Evolutionary conservation across 2,888 invertebrate species (phyloP), one percentile per base, ranked within the genome.

Genomic region (Ophion obscuratus): DNA sequence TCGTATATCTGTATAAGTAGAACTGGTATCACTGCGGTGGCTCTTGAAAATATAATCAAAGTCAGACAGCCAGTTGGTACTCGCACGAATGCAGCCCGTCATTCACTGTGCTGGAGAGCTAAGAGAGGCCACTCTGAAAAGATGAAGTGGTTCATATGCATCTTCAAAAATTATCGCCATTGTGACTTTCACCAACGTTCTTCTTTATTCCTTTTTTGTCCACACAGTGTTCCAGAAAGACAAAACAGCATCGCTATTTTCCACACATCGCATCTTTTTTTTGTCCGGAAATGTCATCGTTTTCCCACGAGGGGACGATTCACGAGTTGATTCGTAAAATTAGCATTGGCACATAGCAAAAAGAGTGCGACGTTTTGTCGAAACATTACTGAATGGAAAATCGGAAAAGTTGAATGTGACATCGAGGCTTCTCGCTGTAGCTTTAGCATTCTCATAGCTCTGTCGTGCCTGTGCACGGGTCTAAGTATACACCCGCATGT

Each of bases 1-100:
- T 66, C 53, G n/a, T 3, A 11, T 53, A 17, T 20, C 40, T 61
- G 27, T 70, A 70, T 66, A 61, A 36, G 40, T 73, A 47, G 68
- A 40, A 70, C 64, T n/a, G 73, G 57, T 74, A 64, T 81, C 27
- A 36, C 59, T 20, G 53, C 62, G 47, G 67, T 62, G 61, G 10
- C 73, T 77, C 76, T 74, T 62, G 85, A 85, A 83, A 85, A 85
- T 80, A 73, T 80, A 83, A 83, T 83, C 85, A 85, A 83, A 83
- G 80, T 83, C 80, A 76, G 83, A 27, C 66, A 64, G 36, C 70
- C 64, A 36, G 57, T 27, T 67, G 24, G 44, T 75, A 27, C 68
- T 31, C 24, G 24, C 59, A 36, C 61, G 76, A 73, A 73, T 73
- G 59, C 66, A 20, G 44, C 66, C 17, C 44, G 44, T 66, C 53